These are phyloP conservation scores for Phoronis australis DNA, from an alignment of 2,888 invertebrate species.

Conservation along the genomic window DNA sequence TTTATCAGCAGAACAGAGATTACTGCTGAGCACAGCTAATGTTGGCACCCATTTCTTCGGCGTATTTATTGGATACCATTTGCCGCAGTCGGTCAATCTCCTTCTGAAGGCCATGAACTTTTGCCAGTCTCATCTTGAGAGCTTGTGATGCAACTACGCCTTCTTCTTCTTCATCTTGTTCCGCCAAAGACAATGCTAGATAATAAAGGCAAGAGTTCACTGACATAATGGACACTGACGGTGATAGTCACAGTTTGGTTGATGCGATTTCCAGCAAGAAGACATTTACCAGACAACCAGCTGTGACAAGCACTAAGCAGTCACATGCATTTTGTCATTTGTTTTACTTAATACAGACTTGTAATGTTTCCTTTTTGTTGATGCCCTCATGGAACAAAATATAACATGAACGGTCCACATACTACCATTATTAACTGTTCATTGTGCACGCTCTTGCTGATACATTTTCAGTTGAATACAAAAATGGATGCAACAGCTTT, in stretches of 20 bases:
- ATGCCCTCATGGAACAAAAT: too few relatives aligned
- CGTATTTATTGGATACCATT: conserved; percentile 41
- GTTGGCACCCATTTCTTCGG: conserved; percentile 45
- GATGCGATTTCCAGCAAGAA: conserved; percentile 8
- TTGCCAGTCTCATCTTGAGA: conserved; percentile 31
- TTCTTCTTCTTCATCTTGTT: conserved; percentile 6
- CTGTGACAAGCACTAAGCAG: conserved; percentile 2
- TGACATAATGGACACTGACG: neutral
- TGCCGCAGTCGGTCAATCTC: conserved; percentile 41
- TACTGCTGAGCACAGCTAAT: conserved; percentile 41
- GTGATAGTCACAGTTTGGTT: too few relatives aligned
- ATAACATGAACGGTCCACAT: too few relatives aligned
- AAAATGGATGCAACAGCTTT: too few relatives aligned
- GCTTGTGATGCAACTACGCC: conserved; percentile 14
- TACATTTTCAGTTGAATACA: too few relatives aligned
- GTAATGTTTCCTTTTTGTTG: too few relatives aligned
- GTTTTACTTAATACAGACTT: neutral
- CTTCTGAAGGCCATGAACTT: conserved; percentile 27
- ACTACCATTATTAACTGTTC: too few relatives aligned
- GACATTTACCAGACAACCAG: conserved; percentile 11
- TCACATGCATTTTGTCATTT: neutral
- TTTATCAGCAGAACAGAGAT: too few relatives aligned
- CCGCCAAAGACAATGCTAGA: neutral
- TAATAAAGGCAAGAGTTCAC: neutral
- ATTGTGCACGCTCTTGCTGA: too few relatives aligned